A percentile compares a stretch with the other conserved stretches of the same genome.
These are phyloP conservation scores for Epinotia demarniana DNA, from an alignment of 2,888 invertebrate species.

Conservation along the genomic window DNA sequence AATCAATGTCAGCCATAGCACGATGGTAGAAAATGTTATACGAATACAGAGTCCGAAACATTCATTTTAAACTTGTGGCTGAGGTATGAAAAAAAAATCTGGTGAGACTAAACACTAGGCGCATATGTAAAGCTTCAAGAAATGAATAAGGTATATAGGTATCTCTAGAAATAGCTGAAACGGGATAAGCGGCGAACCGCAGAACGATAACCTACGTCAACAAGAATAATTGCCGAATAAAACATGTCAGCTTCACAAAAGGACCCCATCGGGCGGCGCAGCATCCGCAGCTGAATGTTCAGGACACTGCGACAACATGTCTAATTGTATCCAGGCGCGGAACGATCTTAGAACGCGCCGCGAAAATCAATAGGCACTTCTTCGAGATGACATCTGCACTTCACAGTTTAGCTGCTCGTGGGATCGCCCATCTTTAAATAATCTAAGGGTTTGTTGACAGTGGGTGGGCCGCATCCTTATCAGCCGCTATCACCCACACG, in stretches of 20 bases:
- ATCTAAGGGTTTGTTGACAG: conserved; percentile 80
- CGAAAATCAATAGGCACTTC: conserved; percentile 77
- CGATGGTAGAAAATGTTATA: not conserved
- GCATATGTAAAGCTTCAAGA: conserved; percentile 13
- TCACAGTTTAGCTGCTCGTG: conserved; percentile 53
- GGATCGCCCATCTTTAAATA: conserved; percentile 60
- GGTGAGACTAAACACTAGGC: not conserved
- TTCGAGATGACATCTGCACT: conserved; percentile 63
- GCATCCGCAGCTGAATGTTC: conserved; percentile 63
- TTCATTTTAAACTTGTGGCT: not conserved
- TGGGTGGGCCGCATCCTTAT: conserved; percentile 73
- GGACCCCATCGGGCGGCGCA: conserved; percentile 37
- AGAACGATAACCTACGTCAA: conserved; percentile 43
- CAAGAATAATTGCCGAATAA: conserved; percentile 47
- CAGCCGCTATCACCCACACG: conserved; percentile 73
- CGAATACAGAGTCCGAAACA: not conserved
- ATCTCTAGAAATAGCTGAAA: conserved; percentile 29
- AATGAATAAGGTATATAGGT: not conserved
- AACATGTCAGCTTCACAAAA: conserved; percentile 42
- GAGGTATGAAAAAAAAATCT: not conserved
- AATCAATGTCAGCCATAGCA: conserved; percentile 27
- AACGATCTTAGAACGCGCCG: conserved; percentile 59
- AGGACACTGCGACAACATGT: conserved; percentile 69
- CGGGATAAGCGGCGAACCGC: conserved; percentile 19
- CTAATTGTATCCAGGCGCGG: conserved; percentile 58